Conservation (phyloP, 2,888 invertebrate genomes). For the Mesorhabditis belari region DNA sequence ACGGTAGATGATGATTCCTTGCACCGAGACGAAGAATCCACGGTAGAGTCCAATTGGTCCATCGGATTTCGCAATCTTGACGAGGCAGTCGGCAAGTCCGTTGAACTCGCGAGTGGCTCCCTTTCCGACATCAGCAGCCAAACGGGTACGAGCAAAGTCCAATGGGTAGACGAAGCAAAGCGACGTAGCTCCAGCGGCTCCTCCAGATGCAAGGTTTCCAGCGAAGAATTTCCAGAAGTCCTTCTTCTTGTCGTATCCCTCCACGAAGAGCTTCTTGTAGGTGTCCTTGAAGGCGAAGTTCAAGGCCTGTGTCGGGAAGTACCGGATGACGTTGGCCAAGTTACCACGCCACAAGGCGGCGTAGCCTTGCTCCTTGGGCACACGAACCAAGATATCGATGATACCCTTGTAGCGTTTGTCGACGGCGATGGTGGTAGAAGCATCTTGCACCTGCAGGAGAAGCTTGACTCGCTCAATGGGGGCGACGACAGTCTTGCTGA, state of each 20-base stretch:
- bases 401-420: too few relatives aligned
- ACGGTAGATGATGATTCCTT: constrained; percentile 81
- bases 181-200: constrained; percentile 87
- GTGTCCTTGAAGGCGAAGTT: constrained; percentile 81
- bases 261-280: constrained; percentile 48
- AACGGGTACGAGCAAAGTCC: too few relatives aligned
- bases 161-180: constrained; percentile 89
- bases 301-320: constrained; percentile 86
- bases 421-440: too few relatives aligned
- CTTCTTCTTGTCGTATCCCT: constrained; percentile 72
- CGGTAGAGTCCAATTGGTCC: too few relatives aligned
- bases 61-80: constrained; percentile 72
- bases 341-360: constrained; percentile 58
- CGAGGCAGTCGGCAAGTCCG: constrained; percentile 79
- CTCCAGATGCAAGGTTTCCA: too few relatives aligned
- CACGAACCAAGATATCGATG: too few relatives aligned
- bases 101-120: constrained; percentile 74
- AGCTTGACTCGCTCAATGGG: too few relatives aligned
- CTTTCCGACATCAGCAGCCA: constrained; percentile 81
- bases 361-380: too few relatives aligned
- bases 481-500: too few relatives aligned
- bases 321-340: constrained; percentile 57
- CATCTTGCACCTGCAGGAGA: too few relatives aligned
- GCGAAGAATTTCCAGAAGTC: constrained; percentile 69
- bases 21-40: constrained; percentile 88